Evolutionary conservation across 2,113 vertebrate genomes (phyloP).

Genomic region (Periophthalmodon schlosseri): DNA sequence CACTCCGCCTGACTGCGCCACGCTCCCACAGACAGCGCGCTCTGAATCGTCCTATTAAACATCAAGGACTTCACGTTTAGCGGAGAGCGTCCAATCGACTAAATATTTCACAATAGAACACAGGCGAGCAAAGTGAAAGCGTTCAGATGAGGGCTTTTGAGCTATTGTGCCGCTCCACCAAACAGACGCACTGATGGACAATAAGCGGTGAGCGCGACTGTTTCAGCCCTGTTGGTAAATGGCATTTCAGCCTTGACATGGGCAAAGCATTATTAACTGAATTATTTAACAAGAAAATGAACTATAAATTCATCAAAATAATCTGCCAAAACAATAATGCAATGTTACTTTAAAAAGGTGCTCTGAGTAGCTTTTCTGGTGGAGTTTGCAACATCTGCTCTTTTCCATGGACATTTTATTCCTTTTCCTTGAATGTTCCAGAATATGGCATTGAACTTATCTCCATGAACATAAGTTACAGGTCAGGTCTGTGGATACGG

Average conservation of each 20-base stretch:
- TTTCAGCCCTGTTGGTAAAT: not conserved
- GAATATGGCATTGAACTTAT: too few relatives aligned
- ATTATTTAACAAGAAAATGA: too few relatives aligned
- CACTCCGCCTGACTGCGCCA: slow-evolving; percentile 32
- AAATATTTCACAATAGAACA: slow-evolving; percentile 46
- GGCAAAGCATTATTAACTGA: not conserved
- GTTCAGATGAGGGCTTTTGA: not conserved
- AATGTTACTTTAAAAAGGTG: too few relatives aligned
- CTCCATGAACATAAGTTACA: too few relatives aligned
- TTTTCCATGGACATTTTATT: too few relatives aligned
- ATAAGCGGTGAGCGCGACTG: not conserved
- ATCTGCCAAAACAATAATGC: too few relatives aligned
- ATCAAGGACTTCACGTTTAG: slow-evolving; percentile 45
- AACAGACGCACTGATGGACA: not conserved
- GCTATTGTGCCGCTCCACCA: not conserved
- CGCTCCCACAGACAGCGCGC: slow-evolving; percentile 15
- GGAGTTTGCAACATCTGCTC: too few relatives aligned
- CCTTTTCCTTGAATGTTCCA: too few relatives aligned
- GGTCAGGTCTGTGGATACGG: too few relatives aligned
- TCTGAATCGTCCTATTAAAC: slow-evolving; percentile 41
- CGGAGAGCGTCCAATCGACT: slow-evolving; percentile 7
- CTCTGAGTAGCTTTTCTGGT: too few relatives aligned
- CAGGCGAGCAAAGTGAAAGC: slow-evolving; percentile 2
- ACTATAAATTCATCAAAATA: too few relatives aligned
- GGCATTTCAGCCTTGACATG: not conserved